Evolutionary conservation across 35 echinoderm and acorn worm species (phyloP), one percentile per base, ranked within the genome.

Genomic region (Ophiothrix spiculata): DNA sequence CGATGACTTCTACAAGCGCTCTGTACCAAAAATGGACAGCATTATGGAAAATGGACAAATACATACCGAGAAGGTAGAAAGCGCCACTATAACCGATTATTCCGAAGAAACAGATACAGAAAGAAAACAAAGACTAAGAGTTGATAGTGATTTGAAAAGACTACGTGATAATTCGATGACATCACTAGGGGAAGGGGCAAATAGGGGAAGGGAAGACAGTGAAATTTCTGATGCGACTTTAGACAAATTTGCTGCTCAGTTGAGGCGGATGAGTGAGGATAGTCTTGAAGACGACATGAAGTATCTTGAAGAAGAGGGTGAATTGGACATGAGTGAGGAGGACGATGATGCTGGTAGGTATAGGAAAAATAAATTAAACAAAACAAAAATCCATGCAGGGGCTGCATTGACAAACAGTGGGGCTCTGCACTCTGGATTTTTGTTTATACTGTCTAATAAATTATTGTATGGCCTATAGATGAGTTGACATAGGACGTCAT

Each of bases 21-120:
- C 81, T 33, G 92, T 93, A 13, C 92, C 92, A 31, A 69, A 56
- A 39, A 84, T 75, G 80, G 75, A 75, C 25, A 49, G 56, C 13
- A 37, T 39, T 35, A 40, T 4, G 38, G 38, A 32, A 56, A 19
- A 40, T 54, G 33, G 13, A 10, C 10, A 78, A 37, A n/a, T n/a
- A n/a, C 6, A 37, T 2, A 16, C 31, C 6, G 3, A 34, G 32
- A 10, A 11, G 4, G 25, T 76, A 31, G 33, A 31, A 10, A 76
- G 25, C 33, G 25, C 8, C 29, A 28, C 6, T 76, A 16, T 21
- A 11, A 78, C 11, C 36, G 76, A 15, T 3, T 21, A 4, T 3
- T 78, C 76, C 32, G 31, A 1, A 25, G 45, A 54, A 21, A 69
- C 60, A 15, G 25, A 15, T 33, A 34, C 76, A 4, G 33, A 37